Percentiles rank a stretch among this genome's conserved stretches.
phyloP scores from a whole-genome alignment of 2,888 invertebrate species.

The Tipula vernalis region DNA sequence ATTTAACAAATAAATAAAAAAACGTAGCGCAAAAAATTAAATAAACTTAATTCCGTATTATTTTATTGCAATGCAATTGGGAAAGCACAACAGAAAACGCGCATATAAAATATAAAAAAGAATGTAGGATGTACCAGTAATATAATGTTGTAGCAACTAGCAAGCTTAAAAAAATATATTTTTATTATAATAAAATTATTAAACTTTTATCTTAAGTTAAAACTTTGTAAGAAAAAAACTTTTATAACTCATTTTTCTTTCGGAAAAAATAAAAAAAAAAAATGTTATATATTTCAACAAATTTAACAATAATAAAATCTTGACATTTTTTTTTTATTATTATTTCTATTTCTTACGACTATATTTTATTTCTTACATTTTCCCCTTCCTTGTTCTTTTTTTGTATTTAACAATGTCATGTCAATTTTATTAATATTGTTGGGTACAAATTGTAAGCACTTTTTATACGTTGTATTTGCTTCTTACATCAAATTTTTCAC shows the following conservation, averaged over 20 bases:
- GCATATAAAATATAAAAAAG: not conserved
- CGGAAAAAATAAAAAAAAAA: not conserved
- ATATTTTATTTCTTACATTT: not conserved
- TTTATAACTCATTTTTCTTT: not conserved
- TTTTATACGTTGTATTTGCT: not conserved
- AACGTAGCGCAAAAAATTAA: not conserved
- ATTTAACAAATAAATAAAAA: not conserved
- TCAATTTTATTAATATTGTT: not conserved
- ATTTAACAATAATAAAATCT: not conserved
- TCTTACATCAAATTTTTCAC: too few relatives aligned
- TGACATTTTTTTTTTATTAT: not conserved
- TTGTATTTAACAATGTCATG: not conserved
- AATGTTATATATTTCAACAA: not conserved
- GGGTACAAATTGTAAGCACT: not conserved
- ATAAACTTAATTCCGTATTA: not conserved
- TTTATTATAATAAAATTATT: conserved; percentile 4
- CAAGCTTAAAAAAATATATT: not conserved
- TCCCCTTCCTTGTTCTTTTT: not conserved
- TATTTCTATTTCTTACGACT: too few relatives aligned
- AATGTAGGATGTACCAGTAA: not conserved
- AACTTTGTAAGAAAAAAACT: not conserved
- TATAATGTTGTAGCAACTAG: not conserved
- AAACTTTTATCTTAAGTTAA: not conserved
- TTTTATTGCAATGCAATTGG: not conserved
- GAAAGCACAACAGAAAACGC: not conserved